Base-by-base conservation (phyloP, 2,113 vertebrate genomes). In the Macheiramphus alcinus region DNA sequence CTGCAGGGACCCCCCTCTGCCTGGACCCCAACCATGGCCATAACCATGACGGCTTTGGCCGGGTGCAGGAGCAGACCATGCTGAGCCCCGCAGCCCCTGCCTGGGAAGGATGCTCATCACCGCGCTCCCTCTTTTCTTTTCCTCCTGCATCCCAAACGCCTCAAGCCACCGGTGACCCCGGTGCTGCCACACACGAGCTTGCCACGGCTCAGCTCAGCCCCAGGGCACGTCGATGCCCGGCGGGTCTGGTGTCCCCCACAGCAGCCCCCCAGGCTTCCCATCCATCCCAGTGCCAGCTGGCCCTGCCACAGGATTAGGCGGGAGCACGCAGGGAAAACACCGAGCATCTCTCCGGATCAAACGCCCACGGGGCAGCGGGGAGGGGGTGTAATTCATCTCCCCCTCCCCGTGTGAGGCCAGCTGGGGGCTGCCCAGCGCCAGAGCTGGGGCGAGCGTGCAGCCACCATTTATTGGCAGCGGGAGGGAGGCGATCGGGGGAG, bases 191-290 rank as follows among this genome's bases (percentile, higher is more conserved):
- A 2, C 32, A 31, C 0, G 32, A 45, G 27, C 20, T 27, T 32
- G 40, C 73, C 38, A 2, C 0, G 1, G 27, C 53, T 55, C 32
- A 0, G 0, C 38, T 48, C 6, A 43, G 22, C 55, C 65, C 32
- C 7, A 0, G 43, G 72, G 62, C 5, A 2, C 65, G 85, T 32
- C 3, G 13, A 7, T 62, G 42, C 34, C 43, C 4, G 0, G 13
- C 0, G 1, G 45, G 38, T 38, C 13, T 3, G 0, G 10, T 11
- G 15, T 36, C 42, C 20, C 71, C 52, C 8, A 0, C 21, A 3
- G 50, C 72, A 81, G 23, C 47, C 58, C 88, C 70, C 66, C 29
- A 5, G 53, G n/a, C 62, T 92, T 9, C 66, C 75, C 3, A 1
- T 27, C 76, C 76, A 8, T 68, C 45, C 86, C 16, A 0, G 65